Conservation (phyloP, 2,797 vertebrate genomes). For the Chromobotia macracanthus region DNA sequence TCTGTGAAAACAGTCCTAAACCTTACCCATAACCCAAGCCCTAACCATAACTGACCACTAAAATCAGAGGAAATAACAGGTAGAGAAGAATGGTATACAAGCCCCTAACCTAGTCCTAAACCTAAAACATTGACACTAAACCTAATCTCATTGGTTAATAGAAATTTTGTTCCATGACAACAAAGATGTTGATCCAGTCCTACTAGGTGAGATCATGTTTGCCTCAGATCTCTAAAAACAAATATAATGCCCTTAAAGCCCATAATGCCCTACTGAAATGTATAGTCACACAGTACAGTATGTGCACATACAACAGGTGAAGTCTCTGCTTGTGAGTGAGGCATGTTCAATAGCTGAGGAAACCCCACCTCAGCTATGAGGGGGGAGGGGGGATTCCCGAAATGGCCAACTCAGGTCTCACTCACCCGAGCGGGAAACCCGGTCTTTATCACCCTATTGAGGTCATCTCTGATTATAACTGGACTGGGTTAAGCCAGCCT, state of each 20-base stretch:
- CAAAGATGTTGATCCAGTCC: too few relatives aligned
- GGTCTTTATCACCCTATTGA: slow-evolving; percentile 51
- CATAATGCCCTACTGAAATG: slow-evolving; percentile 7
- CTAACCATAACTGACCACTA: too few relatives aligned
- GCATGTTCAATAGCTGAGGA: slow-evolving; percentile 66
- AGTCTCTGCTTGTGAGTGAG: slow-evolving; percentile 37
- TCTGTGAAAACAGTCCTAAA: too few relatives aligned
- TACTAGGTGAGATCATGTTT: too few relatives aligned
- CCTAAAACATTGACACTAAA: too few relatives aligned
- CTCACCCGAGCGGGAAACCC: slow-evolving; percentile 48
- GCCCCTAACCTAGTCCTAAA: too few relatives aligned
- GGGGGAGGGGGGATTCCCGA: slow-evolving; percentile 74
- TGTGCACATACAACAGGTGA: slow-evolving; percentile 26
- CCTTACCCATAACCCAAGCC: too few relatives aligned
- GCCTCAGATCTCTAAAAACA: too few relatives aligned
- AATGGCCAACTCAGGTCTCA: slow-evolving; percentile 33
- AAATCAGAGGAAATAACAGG: too few relatives aligned
- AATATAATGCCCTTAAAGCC: not conserved
- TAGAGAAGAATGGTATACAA: too few relatives aligned
- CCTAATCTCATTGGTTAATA: too few relatives aligned
- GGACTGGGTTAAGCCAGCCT: slow-evolving; percentile 1
- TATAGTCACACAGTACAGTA: slow-evolving; percentile 3
- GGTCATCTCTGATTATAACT: slow-evolving; percentile 59
- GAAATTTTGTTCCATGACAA: too few relatives aligned
- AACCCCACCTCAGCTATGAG: slow-evolving; percentile 78